A percentile compares a stretch with the other conserved stretches of the same genome.
These are phyloP conservation scores for Vireo griseus DNA, from an alignment of 2,797 vertebrate species.

Conservation along the genomic window DNA sequence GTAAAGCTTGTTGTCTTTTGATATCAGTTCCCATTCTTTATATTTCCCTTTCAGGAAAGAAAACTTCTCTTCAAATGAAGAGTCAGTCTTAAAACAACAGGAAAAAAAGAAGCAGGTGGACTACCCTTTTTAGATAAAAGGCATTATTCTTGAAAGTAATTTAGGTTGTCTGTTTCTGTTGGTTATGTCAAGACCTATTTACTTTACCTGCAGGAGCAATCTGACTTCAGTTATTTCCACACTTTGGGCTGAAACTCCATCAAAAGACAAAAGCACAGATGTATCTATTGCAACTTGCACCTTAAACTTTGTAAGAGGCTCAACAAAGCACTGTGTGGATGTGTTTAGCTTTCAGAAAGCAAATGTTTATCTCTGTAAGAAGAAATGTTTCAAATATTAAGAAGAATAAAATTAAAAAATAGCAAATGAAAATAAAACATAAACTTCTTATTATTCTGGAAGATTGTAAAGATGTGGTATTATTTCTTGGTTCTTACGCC, in stretches of 20 bases:
- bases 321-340: background rate
- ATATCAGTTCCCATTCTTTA: slow-evolving; percentile 29
- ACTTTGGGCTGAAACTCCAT: background rate
- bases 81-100: background rate
- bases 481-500: background rate
- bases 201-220: slow-evolving; percentile 15
- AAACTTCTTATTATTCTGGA: background rate
- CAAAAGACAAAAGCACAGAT: background rate
- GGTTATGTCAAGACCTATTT: background rate
- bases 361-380: background rate
- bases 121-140: slow-evolving; percentile 7
- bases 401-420: background rate
- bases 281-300: background rate
- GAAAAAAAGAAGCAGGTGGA: background rate
- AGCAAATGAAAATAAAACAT: background rate
- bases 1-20: slow-evolving; percentile 9
- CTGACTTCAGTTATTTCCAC: slow-evolving; percentile 1
- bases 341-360: background rate
- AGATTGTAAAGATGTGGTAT: background rate
- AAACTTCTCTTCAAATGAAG: background rate
- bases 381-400: background rate
- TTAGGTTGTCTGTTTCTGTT: slow-evolving; percentile 2
- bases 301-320: background rate
- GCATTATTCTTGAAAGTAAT: background rate
- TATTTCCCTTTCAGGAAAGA: slow-evolving; percentile 5